Percentiles rank a stretch among this genome's conserved stretches.
Conservation (phyloP, 1,140 invertebrate genomes). For the Drosophila subpulchrella region DNA sequence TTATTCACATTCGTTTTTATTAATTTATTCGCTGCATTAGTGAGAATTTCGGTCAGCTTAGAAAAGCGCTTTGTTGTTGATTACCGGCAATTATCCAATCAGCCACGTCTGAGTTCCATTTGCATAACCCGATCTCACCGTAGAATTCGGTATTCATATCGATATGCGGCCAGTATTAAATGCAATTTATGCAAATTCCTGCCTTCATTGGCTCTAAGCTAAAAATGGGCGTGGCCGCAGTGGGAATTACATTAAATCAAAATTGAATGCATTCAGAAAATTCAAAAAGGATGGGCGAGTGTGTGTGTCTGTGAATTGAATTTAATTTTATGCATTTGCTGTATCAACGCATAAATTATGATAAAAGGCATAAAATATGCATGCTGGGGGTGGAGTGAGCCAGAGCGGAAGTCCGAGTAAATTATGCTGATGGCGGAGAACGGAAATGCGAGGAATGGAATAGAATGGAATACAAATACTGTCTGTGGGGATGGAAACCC, state of each 20-base stretch:
- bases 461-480: background rate
- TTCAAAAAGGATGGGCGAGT: conserved; percentile 33
- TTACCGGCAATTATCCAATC: conserved; percentile 51
- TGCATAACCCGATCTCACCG: conserved; percentile 22
- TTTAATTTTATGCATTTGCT: conserved; percentile 73
- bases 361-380: conserved; percentile 74
- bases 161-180: conserved; percentile 53
- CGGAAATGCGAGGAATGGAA: conserved; percentile 22
- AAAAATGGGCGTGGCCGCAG: conserved; percentile 40
- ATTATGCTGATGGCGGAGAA: conserved; percentile 55
- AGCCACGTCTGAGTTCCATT: conserved; percentile 34
- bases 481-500: conserved; percentile 4
- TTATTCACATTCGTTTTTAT: background rate
- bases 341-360: conserved; percentile 72
- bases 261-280: conserved; percentile 66
- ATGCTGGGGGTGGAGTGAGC: conserved; percentile 24
- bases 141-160: conserved; percentile 36
- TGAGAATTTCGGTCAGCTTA: background rate
- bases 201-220: conserved; percentile 40
- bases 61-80: conserved; percentile 36
- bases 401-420: conserved; percentile 61
- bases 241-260: conserved; percentile 63
- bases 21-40: conserved; percentile 9
- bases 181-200: conserved; percentile 61
- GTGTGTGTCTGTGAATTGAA: conserved; percentile 52